Conservation (phyloP, 2,888 invertebrate species). For the Parapristionchus giblindavisi region DNA sequence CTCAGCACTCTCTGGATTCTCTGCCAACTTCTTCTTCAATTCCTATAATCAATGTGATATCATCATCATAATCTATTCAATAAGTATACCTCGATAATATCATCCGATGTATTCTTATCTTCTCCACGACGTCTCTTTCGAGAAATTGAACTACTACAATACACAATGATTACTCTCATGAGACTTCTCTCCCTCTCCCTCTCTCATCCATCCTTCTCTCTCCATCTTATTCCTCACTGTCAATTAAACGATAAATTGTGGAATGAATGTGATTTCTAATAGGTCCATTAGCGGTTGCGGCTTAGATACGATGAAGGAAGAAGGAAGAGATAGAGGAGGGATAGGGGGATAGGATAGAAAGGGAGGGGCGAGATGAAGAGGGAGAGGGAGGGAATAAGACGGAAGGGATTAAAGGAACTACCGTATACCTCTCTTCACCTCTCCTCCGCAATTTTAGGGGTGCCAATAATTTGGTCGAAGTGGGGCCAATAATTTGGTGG, state of each 20-base stretch:
- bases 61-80: neutral
- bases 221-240: conserved; percentile 4
- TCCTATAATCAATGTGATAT: conserved; percentile 1
- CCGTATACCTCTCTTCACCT: conserved; percentile 19
- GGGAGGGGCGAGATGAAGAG: conserved; percentile 10
- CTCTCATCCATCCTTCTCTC: neutral
- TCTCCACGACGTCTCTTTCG: conserved; percentile 14
- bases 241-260: conserved; percentile 39
- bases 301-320: conserved; percentile 21
- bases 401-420: neutral
- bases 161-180: neutral
- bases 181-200: neutral
- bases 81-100: neutral
- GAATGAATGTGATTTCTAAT: conserved; percentile 38
- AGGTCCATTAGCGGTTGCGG: conserved; percentile 32
- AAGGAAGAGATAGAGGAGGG: conserved; percentile 3
- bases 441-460: too few relatives aligned
- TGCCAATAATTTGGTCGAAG: too few relatives aligned
- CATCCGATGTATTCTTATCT: neutral
- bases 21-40: neutral
- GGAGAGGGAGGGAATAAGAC: neutral
- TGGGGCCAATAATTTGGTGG: too few relatives aligned
- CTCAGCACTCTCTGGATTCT: neutral
- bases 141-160: conserved; percentile 11
- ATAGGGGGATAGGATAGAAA: neutral